A percentile compares a stretch with the other conserved stretches of the same genome.
Evolutionary conservation across 2,113 vertebrate genomes (phyloP).

Genomic region (Phylloscopus trochilus): DNA sequence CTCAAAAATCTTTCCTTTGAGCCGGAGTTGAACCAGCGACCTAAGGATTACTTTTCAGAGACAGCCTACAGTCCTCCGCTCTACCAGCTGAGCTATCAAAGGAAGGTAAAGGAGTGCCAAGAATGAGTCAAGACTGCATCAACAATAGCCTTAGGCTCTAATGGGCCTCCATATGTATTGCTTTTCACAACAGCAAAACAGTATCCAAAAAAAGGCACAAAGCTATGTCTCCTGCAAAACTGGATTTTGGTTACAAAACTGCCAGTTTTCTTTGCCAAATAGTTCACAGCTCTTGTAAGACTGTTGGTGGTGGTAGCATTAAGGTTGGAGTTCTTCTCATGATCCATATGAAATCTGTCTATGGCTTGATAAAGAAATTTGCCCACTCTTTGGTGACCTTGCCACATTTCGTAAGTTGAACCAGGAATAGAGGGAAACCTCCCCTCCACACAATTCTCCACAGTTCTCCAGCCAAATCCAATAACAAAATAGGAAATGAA

Average conservation of each 20-base stretch:
- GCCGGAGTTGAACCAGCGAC: conserved; percentile 36
- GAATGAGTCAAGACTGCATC: conserved; percentile 46
- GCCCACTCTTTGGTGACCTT: not conserved
- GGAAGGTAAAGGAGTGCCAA: not conserved
- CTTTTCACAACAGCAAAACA: conserved; percentile 42
- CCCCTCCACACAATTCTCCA: not conserved
- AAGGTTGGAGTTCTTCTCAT: not conserved
- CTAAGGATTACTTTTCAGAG: not conserved
- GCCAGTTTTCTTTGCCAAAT: conserved; percentile 49
- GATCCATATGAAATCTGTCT: conserved; percentile 33
- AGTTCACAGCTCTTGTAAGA: conserved; percentile 7
- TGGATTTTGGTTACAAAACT: conserved; percentile 30
- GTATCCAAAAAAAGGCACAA: conserved; percentile 2
- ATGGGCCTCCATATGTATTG: conserved; percentile 46
- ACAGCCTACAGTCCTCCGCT: conserved; percentile 83
- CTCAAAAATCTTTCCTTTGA: not conserved
- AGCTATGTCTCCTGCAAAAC: not conserved
- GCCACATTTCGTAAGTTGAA: not conserved
- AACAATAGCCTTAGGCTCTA: conserved; percentile 59
- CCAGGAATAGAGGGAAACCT: not conserved
- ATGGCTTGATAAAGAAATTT: not conserved
- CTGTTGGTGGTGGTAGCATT: not conserved
- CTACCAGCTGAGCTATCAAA: conserved; percentile 92
- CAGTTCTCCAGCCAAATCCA: not conserved
- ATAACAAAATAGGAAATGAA: not conserved